Percentiles rank a stretch among this genome's conserved stretches.
Evolutionary conservation across 2,113 vertebrate genomes (phyloP).

Genomic region (human (Homo sapiens)): DNA sequence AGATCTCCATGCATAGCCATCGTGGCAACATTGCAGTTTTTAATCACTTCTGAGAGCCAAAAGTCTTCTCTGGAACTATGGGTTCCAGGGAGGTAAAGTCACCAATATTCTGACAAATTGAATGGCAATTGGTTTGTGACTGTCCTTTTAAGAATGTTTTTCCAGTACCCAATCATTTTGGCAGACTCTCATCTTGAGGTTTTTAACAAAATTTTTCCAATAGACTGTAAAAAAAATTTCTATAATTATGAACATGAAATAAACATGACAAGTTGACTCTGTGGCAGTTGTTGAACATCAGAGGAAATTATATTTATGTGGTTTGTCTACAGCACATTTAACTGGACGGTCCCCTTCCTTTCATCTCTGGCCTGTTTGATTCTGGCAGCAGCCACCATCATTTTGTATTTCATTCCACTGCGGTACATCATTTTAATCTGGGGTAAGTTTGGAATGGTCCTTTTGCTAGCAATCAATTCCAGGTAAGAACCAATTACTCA

Average conservation of each 20-base stretch:
- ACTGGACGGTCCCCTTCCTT: constrained; percentile 97
- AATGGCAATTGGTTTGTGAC: not conserved
- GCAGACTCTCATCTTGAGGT: not conserved
- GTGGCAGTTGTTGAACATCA: not conserved
- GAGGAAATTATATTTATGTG: not conserved
- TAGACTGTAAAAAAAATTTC: not conserved
- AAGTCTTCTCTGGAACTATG: not conserved
- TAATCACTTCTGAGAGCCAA: not conserved
- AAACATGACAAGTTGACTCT: not conserved
- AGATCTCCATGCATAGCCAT: not conserved
- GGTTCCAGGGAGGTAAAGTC: not conserved
- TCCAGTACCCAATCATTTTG: not conserved
- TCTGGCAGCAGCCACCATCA: constrained; percentile 84
- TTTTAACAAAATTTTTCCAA: not conserved
- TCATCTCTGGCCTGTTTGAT: constrained; percentile 91
- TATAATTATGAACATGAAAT: not conserved
- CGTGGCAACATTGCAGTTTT: accelerated
- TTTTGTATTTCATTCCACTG: constrained; percentile 92
- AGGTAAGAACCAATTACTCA: constrained; percentile 53
- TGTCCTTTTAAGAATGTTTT: not conserved
- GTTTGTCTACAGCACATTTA: constrained; percentile 90
- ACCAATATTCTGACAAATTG: not conserved
- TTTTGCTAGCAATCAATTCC: constrained; percentile 46
- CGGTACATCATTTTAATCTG: constrained; percentile 95
- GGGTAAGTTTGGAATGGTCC: constrained; percentile 90